phyloP scores from a whole-genome alignment of 2,113 vertebrate species.

The Periophthalmus modestus region DNA sequence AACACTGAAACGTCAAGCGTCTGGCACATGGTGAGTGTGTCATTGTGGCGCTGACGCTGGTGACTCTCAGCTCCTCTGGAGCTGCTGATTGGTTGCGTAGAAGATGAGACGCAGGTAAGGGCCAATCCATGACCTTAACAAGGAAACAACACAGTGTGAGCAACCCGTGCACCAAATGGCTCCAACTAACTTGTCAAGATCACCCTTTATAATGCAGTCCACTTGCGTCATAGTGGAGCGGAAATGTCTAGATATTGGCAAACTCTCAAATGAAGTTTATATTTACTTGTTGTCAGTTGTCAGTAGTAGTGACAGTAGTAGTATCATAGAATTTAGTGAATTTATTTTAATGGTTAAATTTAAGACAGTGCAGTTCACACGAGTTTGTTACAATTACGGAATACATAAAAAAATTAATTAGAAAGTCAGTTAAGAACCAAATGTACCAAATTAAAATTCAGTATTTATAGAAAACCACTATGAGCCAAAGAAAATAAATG shows the following conservation, averaged over 20 bases:
- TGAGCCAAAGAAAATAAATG: background rate
- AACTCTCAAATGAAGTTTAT: constrained; percentile 25
- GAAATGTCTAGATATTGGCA: constrained; percentile 65
- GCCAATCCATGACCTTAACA: constrained; percentile 55
- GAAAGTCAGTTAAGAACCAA: too few species aligned
- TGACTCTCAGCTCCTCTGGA: constrained; percentile 62
- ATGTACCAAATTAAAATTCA: too few species aligned
- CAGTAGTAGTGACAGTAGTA: background rate
- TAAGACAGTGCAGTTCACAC: too few species aligned
- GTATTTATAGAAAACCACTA: background rate
- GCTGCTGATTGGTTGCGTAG: constrained; percentile 58
- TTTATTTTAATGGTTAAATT: too few species aligned
- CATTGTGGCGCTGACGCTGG: constrained; percentile 73
- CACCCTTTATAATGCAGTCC: constrained; percentile 54
- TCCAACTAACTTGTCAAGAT: constrained; percentile 63
- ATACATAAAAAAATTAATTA: too few species aligned
- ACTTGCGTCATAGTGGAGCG: constrained; percentile 67
- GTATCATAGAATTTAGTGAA: background rate
- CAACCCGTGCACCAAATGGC: constrained; percentile 58
- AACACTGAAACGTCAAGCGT: constrained; percentile 72
- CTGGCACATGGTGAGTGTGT: constrained; percentile 78
- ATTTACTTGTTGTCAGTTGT: background rate
- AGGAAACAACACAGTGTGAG: constrained; percentile 59
- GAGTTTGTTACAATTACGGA: too few species aligned
- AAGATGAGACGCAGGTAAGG: constrained; percentile 68